phyloP scores from a whole-genome alignment of 2,113 vertebrate genomes.

The Salvelinus alpinus region DNA sequence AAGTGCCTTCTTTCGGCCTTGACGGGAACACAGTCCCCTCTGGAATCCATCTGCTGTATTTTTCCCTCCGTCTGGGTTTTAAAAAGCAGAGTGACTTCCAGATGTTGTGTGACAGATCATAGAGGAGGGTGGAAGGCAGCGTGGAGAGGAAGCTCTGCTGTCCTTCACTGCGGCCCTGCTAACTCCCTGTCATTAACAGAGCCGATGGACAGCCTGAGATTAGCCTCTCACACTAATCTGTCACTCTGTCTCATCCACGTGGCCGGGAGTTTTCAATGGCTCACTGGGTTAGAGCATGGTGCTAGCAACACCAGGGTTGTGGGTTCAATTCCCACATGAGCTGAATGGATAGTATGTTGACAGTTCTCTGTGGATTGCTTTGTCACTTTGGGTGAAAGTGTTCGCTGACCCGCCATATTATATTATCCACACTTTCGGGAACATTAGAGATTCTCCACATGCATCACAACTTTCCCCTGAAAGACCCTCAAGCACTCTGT shows the following conservation, averaged over 20 bases:
- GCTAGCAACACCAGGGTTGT: neutral
- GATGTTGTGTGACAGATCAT: slow-evolving; percentile 75
- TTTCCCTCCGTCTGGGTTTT: slow-evolving; percentile 53
- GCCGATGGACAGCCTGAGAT: slow-evolving; percentile 67
- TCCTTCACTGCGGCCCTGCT: slow-evolving; percentile 20
- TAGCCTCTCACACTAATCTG: slow-evolving; percentile 21
- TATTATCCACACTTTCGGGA: no score
- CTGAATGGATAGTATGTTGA: neutral
- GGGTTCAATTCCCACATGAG: neutral
- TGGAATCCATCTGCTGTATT: slow-evolving; percentile 56
- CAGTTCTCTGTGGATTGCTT: no score
- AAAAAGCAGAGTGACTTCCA: slow-evolving; percentile 59
- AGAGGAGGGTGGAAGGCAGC: slow-evolving; percentile 49
- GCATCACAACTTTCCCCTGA: no score
- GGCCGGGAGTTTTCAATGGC: no score
- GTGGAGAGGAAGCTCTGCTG: slow-evolving; percentile 12
- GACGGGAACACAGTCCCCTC: slow-evolving; percentile 47
- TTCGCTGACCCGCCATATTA: no score
- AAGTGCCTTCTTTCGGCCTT: slow-evolving; percentile 38
- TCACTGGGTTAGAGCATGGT: no score
- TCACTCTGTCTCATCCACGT: slow-evolving; percentile 11
- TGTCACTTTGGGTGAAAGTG: no score
- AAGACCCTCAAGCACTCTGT: no score
- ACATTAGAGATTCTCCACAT: no score
- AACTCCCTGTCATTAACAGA: slow-evolving; percentile 58